Base-by-base conservation (phyloP, 2,888 invertebrate genomes). In the Lamproptera curius region DNA sequence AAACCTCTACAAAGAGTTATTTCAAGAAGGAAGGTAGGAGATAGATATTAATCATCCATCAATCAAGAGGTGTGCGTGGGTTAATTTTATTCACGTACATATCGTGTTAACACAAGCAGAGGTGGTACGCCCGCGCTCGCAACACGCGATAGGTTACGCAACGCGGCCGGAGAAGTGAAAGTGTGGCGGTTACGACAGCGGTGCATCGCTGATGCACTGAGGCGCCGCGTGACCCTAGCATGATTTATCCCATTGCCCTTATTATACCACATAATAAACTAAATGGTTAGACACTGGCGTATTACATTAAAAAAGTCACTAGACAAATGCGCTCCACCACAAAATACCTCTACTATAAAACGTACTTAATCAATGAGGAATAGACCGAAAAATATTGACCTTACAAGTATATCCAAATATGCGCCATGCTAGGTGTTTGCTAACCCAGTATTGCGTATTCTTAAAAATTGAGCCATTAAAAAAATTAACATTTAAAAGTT, bases 121-220 rank as follows among this genome's bases (percentile, higher is more conserved):
- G 51, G 53, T 42, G 38, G 40, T 37, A 51, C 58, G 59, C 61
- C 58, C 51, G 59, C 60, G 62, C 61, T 54, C 48, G 72, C 72
- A 74, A 74, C 49, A 41, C 36, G 53, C 61, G 55, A 52, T 46
- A 45, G 52, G 53, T 78, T 74, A 75, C 77, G 76, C 76, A 79
- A 79, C 60, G 52, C 50, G 50, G 45, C 45, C 17, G 54, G 50
- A 65, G 60, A 72, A 83, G 84, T 85, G 86, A 86, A 86, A 86
- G 85, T 82, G 66, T 67, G 60, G 59, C 62, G 59, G 67, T 84
- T 86, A 75, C 84, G 67, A 82, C 82, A 84, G 55, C 60, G 62
- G 63, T 84, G 83, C 84, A 85, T 80, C 80, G 73, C 51, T 64
- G 78, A 74, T 84, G 79, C 84, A 82, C 75, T 73, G 66, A 67